These are phyloP conservation scores for Capitella teleta DNA, from an alignment of 1,140 invertebrate species.

Conservation along the genomic window DNA sequence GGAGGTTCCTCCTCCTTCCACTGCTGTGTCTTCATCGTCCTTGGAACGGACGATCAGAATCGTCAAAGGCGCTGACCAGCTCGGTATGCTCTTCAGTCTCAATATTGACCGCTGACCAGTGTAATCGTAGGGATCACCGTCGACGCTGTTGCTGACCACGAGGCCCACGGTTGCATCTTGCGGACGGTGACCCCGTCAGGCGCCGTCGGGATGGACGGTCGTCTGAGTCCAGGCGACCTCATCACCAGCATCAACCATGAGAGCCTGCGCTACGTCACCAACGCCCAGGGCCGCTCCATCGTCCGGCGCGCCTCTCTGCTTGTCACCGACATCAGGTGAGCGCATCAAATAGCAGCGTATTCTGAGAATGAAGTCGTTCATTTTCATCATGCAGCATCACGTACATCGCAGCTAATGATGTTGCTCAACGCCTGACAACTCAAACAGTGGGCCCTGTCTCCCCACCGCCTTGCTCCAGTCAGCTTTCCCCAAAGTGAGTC, in stretches of 20 bases:
- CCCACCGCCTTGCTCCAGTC: constrained; percentile 19
- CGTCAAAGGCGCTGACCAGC: constrained; percentile 47
- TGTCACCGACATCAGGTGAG: constrained; percentile 46
- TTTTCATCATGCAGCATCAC: constrained; percentile 39
- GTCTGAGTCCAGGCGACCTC: constrained; percentile 46
- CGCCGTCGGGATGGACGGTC: constrained; percentile 49
- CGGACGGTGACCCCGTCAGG: constrained; percentile 47
- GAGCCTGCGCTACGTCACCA: constrained; percentile 50
- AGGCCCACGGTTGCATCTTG: constrained; percentile 56
- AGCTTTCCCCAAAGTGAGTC: constrained; percentile 44
- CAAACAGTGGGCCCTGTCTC: constrained; percentile 17
- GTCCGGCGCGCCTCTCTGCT: constrained; percentile 51
- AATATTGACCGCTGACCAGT: constrained; percentile 15
- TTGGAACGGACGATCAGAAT: constrained; percentile 52
- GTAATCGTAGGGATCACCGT: constrained; percentile 49
- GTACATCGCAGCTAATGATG: constrained; percentile 49
- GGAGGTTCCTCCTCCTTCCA: background rate
- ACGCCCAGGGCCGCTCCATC: constrained; percentile 54
- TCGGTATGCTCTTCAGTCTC: constrained; percentile 48
- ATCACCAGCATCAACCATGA: constrained; percentile 54
- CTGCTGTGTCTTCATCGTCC: constrained; percentile 43
- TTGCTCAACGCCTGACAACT: constrained; percentile 38
- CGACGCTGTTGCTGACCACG: constrained; percentile 52
- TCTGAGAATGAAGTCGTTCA: constrained; percentile 12
- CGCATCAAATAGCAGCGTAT: background rate